These are phyloP conservation scores for Nomada fucata DNA, from an alignment of 2,888 invertebrate species.

Conservation along the genomic window DNA sequence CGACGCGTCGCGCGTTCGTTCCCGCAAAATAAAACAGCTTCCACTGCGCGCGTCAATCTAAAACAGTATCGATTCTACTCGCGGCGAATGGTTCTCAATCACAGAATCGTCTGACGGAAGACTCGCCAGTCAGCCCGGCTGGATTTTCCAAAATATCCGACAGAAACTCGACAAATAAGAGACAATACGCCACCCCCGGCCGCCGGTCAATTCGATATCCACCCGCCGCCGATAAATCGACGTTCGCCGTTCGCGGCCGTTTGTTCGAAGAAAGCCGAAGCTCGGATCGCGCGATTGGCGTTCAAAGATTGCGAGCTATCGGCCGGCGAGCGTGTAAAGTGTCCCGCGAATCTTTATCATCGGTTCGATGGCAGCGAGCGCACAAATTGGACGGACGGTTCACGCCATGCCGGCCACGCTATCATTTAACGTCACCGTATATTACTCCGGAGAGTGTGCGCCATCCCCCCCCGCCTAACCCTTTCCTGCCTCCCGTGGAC, in stretches of 20 bases:
- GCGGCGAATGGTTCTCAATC: too few species aligned
- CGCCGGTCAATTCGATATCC: too few species aligned
- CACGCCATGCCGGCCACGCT: constrained; percentile 34
- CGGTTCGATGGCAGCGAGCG: constrained; percentile 21
- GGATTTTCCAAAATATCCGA: too few species aligned
- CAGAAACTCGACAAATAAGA: too few species aligned
- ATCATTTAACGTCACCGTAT: constrained; percentile 53
- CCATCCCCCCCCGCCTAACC: not conserved
- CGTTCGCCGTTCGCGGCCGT: not conserved
- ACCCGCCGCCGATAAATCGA: not conserved
- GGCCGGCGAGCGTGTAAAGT: constrained; percentile 22
- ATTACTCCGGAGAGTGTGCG: constrained; percentile 33
- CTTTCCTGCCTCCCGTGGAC: constrained; percentile 32
- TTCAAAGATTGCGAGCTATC: constrained; percentile 15
- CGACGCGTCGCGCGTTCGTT: too few species aligned
- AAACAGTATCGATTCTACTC: too few species aligned
- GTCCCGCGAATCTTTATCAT: constrained; percentile 50
- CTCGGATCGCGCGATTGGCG: not conserved
- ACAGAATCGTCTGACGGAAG: too few species aligned
- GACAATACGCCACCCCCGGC: too few species aligned
- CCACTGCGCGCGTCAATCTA: too few species aligned
- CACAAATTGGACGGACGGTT: constrained; percentile 47
- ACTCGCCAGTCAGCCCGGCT: too few species aligned
- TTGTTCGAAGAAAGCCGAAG: not conserved
- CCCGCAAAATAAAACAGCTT: too few species aligned